Base-by-base conservation (phyloP, 2,888 invertebrate species). In the Fragum sueziense region DNA sequence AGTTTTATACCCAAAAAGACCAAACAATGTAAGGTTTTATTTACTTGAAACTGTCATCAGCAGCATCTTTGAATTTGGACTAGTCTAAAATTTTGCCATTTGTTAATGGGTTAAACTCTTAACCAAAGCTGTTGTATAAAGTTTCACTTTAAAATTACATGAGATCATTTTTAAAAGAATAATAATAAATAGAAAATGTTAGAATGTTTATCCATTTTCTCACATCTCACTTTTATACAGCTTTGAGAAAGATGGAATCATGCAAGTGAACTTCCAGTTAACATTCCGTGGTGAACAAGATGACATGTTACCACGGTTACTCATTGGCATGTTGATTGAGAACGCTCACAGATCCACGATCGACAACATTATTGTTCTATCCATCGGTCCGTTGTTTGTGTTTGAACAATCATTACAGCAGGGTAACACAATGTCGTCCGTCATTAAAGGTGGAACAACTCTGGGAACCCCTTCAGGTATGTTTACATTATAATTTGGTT, bases 281-380 rank as follows among this genome's bases (percentile, higher is more conserved):
- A 76, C 76, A n/a, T 87, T 87, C 77, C 76, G 81, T 51, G 86
- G 86, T 6, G 85, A 87, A 70, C 85, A 87, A 51, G 83, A 84
- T 51, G 57, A 79, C 20, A 61, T 72, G 1, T 71, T 86, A 17
- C 80, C 84, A 6, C 76, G 81, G n/a, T 68, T 82, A 7, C 81
- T 87, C 11, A 80, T 85, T 25, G 85, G 81, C 22, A 84, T 87
- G 27, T 73, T 87, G 29, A 82, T 87, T 41, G 87, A 87, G 69
- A 87, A 85, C 47, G 87, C 87, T 1, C 84, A 85, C 14, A 59
- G 87, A 29, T 78, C 76, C 17, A 84, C 77, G 7, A 86, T 87
- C 4, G 70, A 82, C 61, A 80, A 78, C 33, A 78, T 83, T 37
- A 85, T 86, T 25, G 84, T 84, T 6, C 75, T 86, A 22, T 81